Evolutionary conservation across 2,888 invertebrate genomes (phyloP).

Genomic region (Eurois occulta): DNA sequence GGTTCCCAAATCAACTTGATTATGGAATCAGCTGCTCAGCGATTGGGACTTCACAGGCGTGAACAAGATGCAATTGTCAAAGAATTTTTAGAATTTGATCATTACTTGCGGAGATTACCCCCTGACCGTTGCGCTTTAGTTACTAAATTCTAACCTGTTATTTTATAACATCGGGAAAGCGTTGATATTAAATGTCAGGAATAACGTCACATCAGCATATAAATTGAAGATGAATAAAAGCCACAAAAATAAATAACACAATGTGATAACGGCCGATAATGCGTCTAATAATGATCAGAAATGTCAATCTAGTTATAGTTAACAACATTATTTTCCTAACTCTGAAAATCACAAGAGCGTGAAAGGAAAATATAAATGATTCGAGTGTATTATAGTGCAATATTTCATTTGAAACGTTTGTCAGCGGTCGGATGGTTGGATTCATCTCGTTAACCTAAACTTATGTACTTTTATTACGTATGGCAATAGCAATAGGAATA

Average conservation of each 20-base stretch:
- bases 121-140: neutral
- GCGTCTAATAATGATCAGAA: conserved; percentile 3
- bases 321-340: conserved; percentile 13
- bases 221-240: neutral
- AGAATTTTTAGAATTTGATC: too few species aligned
- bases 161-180: neutral
- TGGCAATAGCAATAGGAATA: conserved; percentile 23
- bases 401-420: conserved; percentile 55
- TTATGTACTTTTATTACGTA: conserved; percentile 11
- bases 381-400: conserved; percentile 20
- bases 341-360: conserved; percentile 25
- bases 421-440: conserved; percentile 31
- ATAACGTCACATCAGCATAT: neutral
- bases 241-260: neutral
- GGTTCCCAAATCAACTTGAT: too few species aligned
- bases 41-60: too few species aligned
- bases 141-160: neutral
- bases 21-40: too few species aligned
- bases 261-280: neutral
- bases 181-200: neutral
- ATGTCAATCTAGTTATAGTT: conserved; percentile 16
- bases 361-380: conserved; percentile 38
- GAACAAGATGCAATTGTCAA: too few species aligned
- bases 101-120: too few species aligned
- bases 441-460: conserved; percentile 44